Evolutionary conservation across 2,113 vertebrate species (phyloP).

Genomic region (Chamaetylas fuelleborni): DNA sequence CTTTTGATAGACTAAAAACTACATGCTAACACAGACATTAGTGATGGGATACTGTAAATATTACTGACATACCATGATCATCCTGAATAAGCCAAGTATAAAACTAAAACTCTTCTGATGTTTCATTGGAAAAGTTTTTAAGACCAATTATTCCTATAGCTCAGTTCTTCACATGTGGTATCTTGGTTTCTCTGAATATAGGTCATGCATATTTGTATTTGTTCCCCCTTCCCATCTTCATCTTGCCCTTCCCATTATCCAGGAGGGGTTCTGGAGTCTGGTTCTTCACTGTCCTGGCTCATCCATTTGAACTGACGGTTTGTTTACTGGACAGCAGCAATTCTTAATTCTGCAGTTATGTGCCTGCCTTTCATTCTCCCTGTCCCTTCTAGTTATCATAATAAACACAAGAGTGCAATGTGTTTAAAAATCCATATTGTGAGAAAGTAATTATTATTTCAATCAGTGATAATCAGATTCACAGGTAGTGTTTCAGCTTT

Average conservation of each 20-base stretch:
- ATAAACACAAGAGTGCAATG: neutral
- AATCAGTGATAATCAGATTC: neutral
- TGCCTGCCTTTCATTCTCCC: neutral
- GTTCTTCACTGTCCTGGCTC: neutral
- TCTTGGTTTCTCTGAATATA: neutral
- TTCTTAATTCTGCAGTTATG: neutral
- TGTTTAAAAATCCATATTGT: neutral
- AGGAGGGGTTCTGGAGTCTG: neutral
- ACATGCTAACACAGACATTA: neutral
- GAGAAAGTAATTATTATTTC: neutral
- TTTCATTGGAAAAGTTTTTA: neutral
- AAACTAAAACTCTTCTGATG: neutral
- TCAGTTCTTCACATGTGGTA: neutral
- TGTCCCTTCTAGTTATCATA: neutral
- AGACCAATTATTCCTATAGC: neutral
- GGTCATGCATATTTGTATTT: rapidly evolving
- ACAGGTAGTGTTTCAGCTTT: neutral
- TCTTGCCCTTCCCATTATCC: neutral
- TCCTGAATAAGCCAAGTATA: neutral
- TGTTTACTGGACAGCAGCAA: neutral
- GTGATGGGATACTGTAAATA: neutral
- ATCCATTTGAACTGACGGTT: neutral
- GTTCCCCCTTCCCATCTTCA: neutral
- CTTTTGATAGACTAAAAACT: neutral
- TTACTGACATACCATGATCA: neutral